Conservation (phyloP, 37 sponge, comb jelly and placozoan genomes). For the Bolinopsis microptera region DNA sequence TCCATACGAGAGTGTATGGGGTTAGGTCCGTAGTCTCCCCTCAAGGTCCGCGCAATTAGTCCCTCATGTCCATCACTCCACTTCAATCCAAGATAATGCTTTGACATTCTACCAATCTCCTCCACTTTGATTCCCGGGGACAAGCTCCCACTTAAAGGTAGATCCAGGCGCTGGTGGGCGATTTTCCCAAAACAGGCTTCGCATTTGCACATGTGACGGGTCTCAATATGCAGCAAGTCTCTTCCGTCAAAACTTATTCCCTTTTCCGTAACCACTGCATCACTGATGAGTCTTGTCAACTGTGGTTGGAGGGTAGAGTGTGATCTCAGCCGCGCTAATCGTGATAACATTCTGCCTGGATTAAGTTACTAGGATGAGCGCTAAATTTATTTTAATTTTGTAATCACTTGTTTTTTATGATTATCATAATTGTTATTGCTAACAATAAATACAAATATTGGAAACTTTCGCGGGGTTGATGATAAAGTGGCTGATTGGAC, state of each 20-base stretch:
- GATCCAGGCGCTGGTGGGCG: background rate
- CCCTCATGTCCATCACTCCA: constrained; percentile 16
- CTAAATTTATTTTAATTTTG: too few species aligned
- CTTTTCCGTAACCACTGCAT: background rate
- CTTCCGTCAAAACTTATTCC: background rate
- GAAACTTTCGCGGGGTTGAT: too few species aligned
- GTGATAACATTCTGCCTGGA: too few species aligned
- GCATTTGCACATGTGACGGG: background rate
- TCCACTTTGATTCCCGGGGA: background rate
- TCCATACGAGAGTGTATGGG: background rate
- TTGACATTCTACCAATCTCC: background rate
- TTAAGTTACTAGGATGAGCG: too few species aligned
- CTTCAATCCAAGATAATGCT: background rate
- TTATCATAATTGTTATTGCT: too few species aligned
- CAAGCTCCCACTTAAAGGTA: background rate
- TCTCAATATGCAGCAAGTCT: background rate
- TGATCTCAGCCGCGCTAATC: too few species aligned
- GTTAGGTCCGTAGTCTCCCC: background rate
- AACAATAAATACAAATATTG: too few species aligned
- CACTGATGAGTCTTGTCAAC: too few species aligned
- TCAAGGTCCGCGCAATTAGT: background rate
- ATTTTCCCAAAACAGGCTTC: too few species aligned
- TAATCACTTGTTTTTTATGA: too few species aligned
- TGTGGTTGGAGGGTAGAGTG: too few species aligned
- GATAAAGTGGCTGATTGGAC: too few species aligned